These are phyloP conservation scores for Phallusia fumigata DNA, from an alignment of 23 tunicate genomes.

Conservation along the genomic window DNA sequence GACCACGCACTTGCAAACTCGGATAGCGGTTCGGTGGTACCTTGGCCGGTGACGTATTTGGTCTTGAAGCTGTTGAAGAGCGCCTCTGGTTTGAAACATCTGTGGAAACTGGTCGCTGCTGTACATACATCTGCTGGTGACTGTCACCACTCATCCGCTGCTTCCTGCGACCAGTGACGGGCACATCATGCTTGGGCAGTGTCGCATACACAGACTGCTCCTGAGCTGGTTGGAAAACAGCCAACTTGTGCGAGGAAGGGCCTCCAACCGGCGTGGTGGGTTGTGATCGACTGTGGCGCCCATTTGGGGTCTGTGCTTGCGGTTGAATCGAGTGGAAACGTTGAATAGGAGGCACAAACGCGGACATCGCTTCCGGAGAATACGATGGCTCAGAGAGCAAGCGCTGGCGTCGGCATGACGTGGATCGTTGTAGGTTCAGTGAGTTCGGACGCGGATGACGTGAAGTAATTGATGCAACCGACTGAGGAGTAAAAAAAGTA, in stretches of 20 bases:
- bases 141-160: constrained; percentile 14
- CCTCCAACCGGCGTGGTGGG: constrained; percentile 55
- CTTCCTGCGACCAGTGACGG: constrained; percentile 15
- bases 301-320: neutral
- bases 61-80: neutral
- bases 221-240: constrained; percentile 22
- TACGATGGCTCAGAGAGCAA: constrained; percentile 42
- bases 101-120: neutral
- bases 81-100: constrained; percentile 17
- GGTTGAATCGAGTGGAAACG: neutral
- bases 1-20: constrained; percentile 37
- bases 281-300: constrained; percentile 39
- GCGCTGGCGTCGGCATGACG: constrained; percentile 26
- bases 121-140: neutral
- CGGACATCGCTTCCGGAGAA: neutral
- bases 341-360: neutral
- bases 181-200: constrained; percentile 28
- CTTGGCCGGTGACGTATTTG: constrained; percentile 16
- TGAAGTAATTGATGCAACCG: neutral
- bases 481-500: neutral
- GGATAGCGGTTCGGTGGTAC: constrained; percentile 42
- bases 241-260: constrained; percentile 26
- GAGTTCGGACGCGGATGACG: constrained; percentile 47
- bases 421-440: constrained; percentile 27
- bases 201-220: constrained; percentile 37